Base-by-base conservation (phyloP, 2,888 invertebrate species). In the Dicyrtomina minuta region DNA sequence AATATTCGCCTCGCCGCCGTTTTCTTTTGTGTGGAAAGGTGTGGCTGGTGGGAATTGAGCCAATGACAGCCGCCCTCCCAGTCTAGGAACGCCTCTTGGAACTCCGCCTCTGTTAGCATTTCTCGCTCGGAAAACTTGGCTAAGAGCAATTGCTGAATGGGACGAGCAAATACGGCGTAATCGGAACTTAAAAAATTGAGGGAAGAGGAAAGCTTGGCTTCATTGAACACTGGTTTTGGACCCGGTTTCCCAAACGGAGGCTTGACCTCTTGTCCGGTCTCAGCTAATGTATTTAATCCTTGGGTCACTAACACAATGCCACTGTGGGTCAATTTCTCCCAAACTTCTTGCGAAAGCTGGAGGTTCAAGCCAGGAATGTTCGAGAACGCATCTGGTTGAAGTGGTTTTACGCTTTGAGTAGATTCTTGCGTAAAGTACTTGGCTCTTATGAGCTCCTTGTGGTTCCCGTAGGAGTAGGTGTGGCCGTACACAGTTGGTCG, bases 381-480 rank as follows among this genome's bases (percentile, higher is more conserved):
- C 5, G 27, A 27, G 33, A 27, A 58, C 15, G 33, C 5, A n/a
- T 5, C 6, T 2, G 58, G 33, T 33, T 27, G 39, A 6, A 33
- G 10, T n/a, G n/a, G n/a, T n/a, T n/a, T n/a, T n/a, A n/a, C n/a
- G n/a, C n/a, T n/a, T n/a, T n/a, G n/a, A n/a, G n/a, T n/a, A n/a
- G n/a, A n/a, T n/a, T 55, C 61, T 5, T 43, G 10, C 10, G 43
- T 64, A 27, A 64, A 64, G 17, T 49, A 64, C 17, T 64, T 64
- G 27, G 64, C 64, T 24, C 27, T 6, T 6, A 64, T n/a, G 8
- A 64, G 20, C 20, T 46, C 64, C 17, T 27, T 8, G 26, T 64
- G 51, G 17, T 43, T 49, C 26, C 44, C 64, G 17, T 64, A 64
- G 22, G 64, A 24, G 27, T 26, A 64, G 49, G 17, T 10, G 17